Conservation (phyloP, 2,113 vertebrate genomes). For the Osmerus eperlanus region DNA sequence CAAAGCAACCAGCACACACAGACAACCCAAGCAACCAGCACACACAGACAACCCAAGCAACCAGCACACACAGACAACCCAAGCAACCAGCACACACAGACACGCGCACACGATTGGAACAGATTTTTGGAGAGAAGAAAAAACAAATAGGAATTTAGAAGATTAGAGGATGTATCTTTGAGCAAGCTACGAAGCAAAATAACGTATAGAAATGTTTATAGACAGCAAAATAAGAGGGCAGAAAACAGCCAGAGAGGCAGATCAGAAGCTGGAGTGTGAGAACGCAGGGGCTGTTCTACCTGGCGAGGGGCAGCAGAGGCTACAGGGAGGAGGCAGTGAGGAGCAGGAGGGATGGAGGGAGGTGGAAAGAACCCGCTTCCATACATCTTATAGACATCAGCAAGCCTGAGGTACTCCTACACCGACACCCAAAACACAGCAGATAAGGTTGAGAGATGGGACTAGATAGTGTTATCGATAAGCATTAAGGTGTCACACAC, state of each 20-base stretch:
- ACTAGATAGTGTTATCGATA: neutral
- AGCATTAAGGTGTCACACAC: neutral
- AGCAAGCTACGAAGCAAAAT: neutral
- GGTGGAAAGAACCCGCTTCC: slow-evolving; percentile 59
- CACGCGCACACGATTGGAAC: neutral
- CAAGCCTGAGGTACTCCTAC: slow-evolving; percentile 88
- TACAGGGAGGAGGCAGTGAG: slow-evolving; percentile 72
- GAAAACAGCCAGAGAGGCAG: neutral
- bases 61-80: slow-evolving; percentile 7
- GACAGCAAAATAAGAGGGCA: neutral
- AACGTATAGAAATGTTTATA: neutral
- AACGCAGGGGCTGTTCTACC: slow-evolving; percentile 65
- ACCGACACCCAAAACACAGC: slow-evolving; percentile 38
- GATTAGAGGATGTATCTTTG: neutral
- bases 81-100: slow-evolving; percentile 2
- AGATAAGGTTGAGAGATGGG: slow-evolving; percentile 8
- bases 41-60: slow-evolving; percentile 1
- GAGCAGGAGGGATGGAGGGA: slow-evolving; percentile 64
- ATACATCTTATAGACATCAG: slow-evolving; percentile 88
- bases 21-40: neutral
- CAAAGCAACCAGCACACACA: neutral
- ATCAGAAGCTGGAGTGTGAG: slow-evolving; percentile 3
- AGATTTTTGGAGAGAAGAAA: slow-evolving; percentile 25
- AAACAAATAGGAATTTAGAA: neutral
- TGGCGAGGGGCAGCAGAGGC: slow-evolving; percentile 79